Base-by-base conservation (phyloP, 2,888 invertebrate species). In the Taphrorychus bicolor region DNA sequence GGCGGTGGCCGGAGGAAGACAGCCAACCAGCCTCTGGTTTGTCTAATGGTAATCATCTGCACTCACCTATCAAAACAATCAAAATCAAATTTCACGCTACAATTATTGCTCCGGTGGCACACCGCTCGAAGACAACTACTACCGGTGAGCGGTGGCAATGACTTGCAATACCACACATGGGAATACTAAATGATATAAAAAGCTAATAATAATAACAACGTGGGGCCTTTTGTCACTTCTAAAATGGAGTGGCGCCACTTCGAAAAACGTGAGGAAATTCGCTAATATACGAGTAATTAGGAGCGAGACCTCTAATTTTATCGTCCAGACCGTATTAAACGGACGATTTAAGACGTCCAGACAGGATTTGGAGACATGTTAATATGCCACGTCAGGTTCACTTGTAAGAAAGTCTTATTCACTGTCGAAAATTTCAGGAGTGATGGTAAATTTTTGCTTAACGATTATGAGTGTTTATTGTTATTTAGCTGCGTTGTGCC, bases 221-320 rank as follows among this genome's bases (percentile, higher is more conserved):
- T 58, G n/a, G n/a, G n/a, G n/a, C 57, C 14, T 56, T 64, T 52
- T 48, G 59, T 60, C 59, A 56, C 66, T 56, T 60, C 51, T 66
- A 60, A 67, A 53, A 18, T 45, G 61, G 62, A 58, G 61, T 62
- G 67, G 67, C 67, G 67, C 67, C 67, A 62, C 61, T 67, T 58
- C 17, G 49, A 40, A 51, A 5, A 42, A 67, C 62, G 67, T 67
- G 67, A 67, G 53, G 52, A 62, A 62, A 67, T 58, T 67, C 54
- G 53, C 61, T 59, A 67, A 67, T 67, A 42, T 42, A n/a, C n/a
- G 60, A 41, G 22, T 16, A 32, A 32, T 32, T 32, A 32, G 32
- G 11, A 66, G 54, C 24, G 59, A 11, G 48, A 51, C 40, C 3
- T 18, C 52, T n/a, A 23, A 62, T 24, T 56, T 62, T 56, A 62